Base-by-base conservation (phyloP, 37 sponge, comb jelly and placozoan species). In the Ianthella basta region DNA sequence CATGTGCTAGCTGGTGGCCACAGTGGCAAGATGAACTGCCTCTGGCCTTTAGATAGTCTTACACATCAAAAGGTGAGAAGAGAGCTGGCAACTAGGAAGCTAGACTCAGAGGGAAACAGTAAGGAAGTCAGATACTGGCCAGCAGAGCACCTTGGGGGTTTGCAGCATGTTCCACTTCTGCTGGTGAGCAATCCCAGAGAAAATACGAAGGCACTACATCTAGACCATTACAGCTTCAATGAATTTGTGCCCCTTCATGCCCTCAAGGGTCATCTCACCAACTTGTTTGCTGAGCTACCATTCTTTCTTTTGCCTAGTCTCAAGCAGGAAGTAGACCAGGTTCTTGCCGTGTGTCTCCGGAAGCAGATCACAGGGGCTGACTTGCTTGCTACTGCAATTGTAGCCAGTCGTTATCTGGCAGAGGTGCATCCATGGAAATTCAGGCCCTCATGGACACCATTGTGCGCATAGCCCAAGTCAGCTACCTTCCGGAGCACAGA, bases 241-340 rank as follows among this genome's bases (percentile, higher is more conserved):
- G 86, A 86, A 24, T 86, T 80, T 66, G 86, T 79, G 56, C 86
- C 86, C 0, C 70, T 85, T 0, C 86, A 85, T 61, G 86, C 53
- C 24, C 32, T 86, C 57, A 79, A 86, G 66, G 86, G 86, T 55
- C 86, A 80, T 80, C 37, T 56, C 34, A 24, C 41, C 53, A 73
- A 86, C 35, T 55, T 86, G 8, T 66, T 86, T 18, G 32, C 40
- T 1, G 80, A 86, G 50, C 18, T 86, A 44, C 80, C 86, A 78
- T 23, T n/a, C 35, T 18, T 86, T 20, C 81, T 79, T 27, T 41
- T 50, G 19, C 39, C 50, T 29, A 30, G 25, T 25, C 40, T 85
- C 15, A 75, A 85, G 79, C 44, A 59, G 1, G 65, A 85, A n/a
- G 21, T 59, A 24, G 27, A 80, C 1, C 29, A 65, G 27, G 34